Conservation (phyloP, 2,113 vertebrate genomes). For the Xenus cinereus region DNA sequence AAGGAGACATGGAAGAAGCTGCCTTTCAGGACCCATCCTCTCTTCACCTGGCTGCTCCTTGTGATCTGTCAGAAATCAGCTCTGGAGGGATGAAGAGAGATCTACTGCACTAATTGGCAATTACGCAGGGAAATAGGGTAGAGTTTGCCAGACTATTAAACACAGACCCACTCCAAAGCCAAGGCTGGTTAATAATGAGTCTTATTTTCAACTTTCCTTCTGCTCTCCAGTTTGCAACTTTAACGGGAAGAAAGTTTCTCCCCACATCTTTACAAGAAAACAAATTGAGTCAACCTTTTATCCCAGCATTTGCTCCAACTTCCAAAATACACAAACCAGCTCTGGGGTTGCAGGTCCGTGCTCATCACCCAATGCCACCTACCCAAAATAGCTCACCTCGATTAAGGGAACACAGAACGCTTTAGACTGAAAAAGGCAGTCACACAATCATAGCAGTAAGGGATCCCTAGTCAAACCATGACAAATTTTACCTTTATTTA, state of each 20-base stretch:
- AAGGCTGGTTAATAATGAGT: background rate
- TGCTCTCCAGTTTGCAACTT: background rate
- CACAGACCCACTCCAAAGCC: background rate
- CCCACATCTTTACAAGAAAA: background rate
- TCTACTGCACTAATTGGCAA: slow-evolving; percentile 3
- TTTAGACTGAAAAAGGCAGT: background rate
- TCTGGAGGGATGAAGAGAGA: background rate
- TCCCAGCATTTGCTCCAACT: background rate
- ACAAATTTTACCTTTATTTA: slow-evolving; percentile 8
- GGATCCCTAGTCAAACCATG: background rate
- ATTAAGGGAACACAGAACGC: background rate
- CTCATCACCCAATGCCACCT: background rate
- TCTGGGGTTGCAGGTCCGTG: background rate
- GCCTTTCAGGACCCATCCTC: background rate
- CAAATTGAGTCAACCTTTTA: background rate
- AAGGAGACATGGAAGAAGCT: background rate
- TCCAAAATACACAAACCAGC: background rate
- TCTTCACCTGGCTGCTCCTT: background rate
- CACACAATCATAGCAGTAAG: background rate
- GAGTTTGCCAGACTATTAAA: background rate
- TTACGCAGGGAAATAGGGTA: background rate
- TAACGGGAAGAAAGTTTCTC: background rate
- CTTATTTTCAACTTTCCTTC: background rate
- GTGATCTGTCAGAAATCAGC: background rate
- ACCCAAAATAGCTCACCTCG: background rate